Evolutionary conservation across 1,140 invertebrate species (phyloP).

Genomic region (Drosophila ohnishii): DNA sequence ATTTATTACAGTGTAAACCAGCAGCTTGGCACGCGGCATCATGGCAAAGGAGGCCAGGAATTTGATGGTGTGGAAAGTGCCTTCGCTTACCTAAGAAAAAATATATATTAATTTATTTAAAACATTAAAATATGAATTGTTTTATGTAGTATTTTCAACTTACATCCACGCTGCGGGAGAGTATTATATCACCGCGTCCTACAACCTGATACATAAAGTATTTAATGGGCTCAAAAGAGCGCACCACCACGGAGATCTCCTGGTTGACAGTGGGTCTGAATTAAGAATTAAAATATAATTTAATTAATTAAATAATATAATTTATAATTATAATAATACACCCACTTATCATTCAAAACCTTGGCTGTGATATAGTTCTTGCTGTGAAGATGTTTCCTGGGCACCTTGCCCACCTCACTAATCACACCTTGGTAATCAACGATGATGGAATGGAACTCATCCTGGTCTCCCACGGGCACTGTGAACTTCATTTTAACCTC

Average conservation of each 20-base stretch:
- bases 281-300: background rate
- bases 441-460: slow-evolving; percentile 82
- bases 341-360: slow-evolving; percentile 86
- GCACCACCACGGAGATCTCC: slow-evolving; percentile 91
- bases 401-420: slow-evolving; percentile 89
- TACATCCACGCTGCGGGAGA: slow-evolving; percentile 87
- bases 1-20: slow-evolving; percentile 90
- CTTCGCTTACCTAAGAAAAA: slow-evolving; percentile 62
- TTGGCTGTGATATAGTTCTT: slow-evolving; percentile 90
- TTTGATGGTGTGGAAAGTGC: slow-evolving; percentile 83
- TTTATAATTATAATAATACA: background rate
- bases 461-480: slow-evolving; percentile 85
- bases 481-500: slow-evolving; percentile 89
- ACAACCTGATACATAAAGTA: slow-evolving; percentile 92
- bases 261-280: slow-evolving; percentile 87
- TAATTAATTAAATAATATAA: background rate
- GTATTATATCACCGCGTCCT: slow-evolving; percentile 92
- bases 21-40: slow-evolving; percentile 91
- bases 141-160: slow-evolving; percentile 12
- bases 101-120: background rate
- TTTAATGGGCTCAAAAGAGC: slow-evolving; percentile 91
- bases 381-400: slow-evolving; percentile 88
- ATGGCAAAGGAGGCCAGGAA: slow-evolving; percentile 91
- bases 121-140: background rate
- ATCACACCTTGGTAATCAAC: slow-evolving; percentile 86